These are phyloP conservation scores for Callospermophilus lateralis DNA, from an alignment of 2,113 vertebrate genomes.

Conservation along the genomic window DNA sequence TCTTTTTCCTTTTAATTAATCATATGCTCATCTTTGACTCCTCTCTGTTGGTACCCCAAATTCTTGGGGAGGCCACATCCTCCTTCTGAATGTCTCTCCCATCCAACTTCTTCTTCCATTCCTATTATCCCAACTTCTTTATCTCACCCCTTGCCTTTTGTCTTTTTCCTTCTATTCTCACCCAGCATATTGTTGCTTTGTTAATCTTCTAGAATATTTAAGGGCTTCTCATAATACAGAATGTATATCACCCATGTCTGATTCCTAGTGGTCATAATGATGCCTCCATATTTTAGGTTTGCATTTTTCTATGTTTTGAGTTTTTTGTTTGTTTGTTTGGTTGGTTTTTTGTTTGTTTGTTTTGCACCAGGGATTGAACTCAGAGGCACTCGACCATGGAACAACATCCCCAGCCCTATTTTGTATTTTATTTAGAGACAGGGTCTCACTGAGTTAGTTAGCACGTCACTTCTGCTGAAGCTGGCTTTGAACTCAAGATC, in stretches of 20 bases:
- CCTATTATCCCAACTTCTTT: background rate
- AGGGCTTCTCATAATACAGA: background rate
- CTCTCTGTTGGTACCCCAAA: background rate
- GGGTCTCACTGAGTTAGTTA: no score
- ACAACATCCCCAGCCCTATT: no score
- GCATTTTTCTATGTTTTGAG: background rate
- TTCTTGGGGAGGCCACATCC: background rate
- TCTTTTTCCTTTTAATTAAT: background rate
- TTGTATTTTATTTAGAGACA: no score
- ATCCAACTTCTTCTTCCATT: background rate
- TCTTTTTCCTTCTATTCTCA: background rate
- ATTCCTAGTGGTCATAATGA: background rate
- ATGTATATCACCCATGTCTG: background rate
- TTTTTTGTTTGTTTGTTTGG: no score
- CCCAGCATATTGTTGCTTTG: background rate
- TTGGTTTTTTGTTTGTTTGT: no score
- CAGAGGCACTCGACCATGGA: no score
- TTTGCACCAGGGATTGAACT: no score
- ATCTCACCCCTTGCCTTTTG: background rate
- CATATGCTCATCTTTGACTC: background rate
- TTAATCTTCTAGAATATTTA: conserved; percentile 4
- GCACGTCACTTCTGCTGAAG: no score
- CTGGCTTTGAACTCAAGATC: no score
- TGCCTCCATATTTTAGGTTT: background rate
- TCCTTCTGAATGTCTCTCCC: background rate